These are phyloP conservation scores for Protonemura montana DNA, from an alignment of 2,888 invertebrate genomes.

Conservation along the genomic window DNA sequence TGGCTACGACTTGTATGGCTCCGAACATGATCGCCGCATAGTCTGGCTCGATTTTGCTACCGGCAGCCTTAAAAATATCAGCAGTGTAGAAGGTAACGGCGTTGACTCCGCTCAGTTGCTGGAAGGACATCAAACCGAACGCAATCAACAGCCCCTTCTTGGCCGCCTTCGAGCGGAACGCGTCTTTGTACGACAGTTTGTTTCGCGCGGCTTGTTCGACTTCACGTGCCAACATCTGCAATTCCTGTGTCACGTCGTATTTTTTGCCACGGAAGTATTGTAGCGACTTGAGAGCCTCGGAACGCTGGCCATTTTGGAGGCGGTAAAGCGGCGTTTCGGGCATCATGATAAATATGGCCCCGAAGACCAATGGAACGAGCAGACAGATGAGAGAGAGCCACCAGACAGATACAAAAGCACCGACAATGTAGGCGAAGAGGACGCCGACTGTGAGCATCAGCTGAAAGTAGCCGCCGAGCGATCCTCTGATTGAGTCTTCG, in stretches of 20 bases:
- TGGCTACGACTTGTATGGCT: slow-evolving; percentile 80
- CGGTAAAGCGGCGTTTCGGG: slow-evolving; percentile 82
- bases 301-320: slow-evolving; percentile 56
- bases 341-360: slow-evolving; percentile 77
- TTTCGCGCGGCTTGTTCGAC: slow-evolving; percentile 64
- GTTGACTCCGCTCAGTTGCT: slow-evolving; percentile 86
- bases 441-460: slow-evolving; percentile 86
- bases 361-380: slow-evolving; percentile 73
- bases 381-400: slow-evolving; percentile 72
- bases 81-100: slow-evolving; percentile 83
- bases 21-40: slow-evolving; percentile 81
- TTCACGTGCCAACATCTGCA: slow-evolving; percentile 67
- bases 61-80: slow-evolving; percentile 68
- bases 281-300: slow-evolving; percentile 74
- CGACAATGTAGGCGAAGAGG: slow-evolving; percentile 76
- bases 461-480: slow-evolving; percentile 87
- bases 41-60: slow-evolving; percentile 65
- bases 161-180: slow-evolving; percentile 69
- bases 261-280: slow-evolving; percentile 75
- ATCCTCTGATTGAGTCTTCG: slow-evolving; percentile 82
- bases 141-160: slow-evolving; percentile 74
- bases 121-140: slow-evolving; percentile 86
- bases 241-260: slow-evolving; percentile 72
- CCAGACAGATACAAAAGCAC: slow-evolving; percentile 66
- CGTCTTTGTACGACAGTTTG: slow-evolving; percentile 64